These are phyloP conservation scores for Mixornis gularis DNA, from an alignment of 2,113 vertebrate species.

Conservation along the genomic window DNA sequence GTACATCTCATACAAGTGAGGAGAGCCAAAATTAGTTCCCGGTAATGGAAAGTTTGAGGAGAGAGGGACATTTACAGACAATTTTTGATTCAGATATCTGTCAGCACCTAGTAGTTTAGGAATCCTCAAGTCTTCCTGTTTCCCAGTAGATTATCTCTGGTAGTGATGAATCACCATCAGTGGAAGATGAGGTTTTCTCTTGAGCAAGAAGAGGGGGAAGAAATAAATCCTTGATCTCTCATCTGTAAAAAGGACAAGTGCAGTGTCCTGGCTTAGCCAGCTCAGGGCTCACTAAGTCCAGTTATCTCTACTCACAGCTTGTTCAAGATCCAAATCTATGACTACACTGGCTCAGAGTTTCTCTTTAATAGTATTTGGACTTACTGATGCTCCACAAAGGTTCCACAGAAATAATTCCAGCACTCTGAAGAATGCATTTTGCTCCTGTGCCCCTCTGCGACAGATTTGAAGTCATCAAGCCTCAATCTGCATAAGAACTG, in stretches of 20 bases:
- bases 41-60: not conserved
- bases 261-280: not conserved
- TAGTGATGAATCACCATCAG: not conserved
- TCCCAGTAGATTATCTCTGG: not conserved
- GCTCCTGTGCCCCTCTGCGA: not conserved
- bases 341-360: not conserved
- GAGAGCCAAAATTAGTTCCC: not conserved
- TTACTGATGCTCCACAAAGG: not conserved
- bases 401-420: not conserved
- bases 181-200: not conserved
- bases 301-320: not conserved
- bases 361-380: not conserved
- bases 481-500: not conserved
- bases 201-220: not conserved
- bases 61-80: not conserved
- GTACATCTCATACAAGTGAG: not conserved
- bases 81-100: not conserved
- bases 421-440: not conserved
- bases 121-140: not conserved
- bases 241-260: not conserved
- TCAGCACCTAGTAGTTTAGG: not conserved
- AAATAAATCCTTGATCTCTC: not conserved
- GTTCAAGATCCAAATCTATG: not conserved
- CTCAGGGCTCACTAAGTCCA: not conserved
- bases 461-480: not conserved